Conservation (phyloP, 2,797 vertebrate species). For the Molossus molossus region DNA sequence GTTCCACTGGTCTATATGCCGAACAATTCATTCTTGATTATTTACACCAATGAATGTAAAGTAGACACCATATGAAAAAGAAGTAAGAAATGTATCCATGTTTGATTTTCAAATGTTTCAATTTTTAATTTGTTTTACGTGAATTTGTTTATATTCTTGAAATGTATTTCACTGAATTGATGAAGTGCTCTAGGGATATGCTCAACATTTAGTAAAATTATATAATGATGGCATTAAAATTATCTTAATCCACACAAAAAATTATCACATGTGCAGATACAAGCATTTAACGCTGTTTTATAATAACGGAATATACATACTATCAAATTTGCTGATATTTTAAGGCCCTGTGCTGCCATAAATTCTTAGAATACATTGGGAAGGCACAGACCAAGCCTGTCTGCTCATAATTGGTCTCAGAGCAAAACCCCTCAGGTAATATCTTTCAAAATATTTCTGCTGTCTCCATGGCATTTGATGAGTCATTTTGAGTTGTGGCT, state of each 20-base stretch:
- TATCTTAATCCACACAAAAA: slow-evolving; percentile 2
- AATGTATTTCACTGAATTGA: slow-evolving; percentile 14
- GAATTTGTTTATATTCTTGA: slow-evolving; percentile 53
- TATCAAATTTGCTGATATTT: slow-evolving; percentile 61
- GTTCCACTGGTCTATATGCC: too few relatives aligned
- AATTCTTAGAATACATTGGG: slow-evolving; percentile 58
- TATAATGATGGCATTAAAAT: slow-evolving; percentile 50
- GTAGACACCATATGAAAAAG: not conserved
- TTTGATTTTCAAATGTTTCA: slow-evolving; percentile 50
- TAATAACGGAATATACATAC: slow-evolving; percentile 64
- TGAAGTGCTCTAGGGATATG: slow-evolving; percentile 10
- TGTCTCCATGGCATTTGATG: slow-evolving; percentile 73
- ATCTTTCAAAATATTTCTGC: slow-evolving; percentile 75
- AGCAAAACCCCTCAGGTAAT: slow-evolving; percentile 75
- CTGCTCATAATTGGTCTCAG: slow-evolving; percentile 78
- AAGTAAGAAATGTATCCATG: not conserved
- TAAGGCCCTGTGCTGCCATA: slow-evolving; percentile 47
- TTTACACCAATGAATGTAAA: slow-evolving; percentile 18
- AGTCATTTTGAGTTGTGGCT: slow-evolving; percentile 73
- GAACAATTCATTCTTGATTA: slow-evolving; percentile 10
- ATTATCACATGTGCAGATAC: not conserved
- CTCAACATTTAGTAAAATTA: slow-evolving; percentile 62
- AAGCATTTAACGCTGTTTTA: slow-evolving; percentile 54
- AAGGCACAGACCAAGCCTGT: slow-evolving; percentile 59
- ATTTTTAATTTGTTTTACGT: slow-evolving; percentile 42